Evolutionary conservation across 2,113 vertebrate genomes (phyloP).

Genomic region (Leucoraja erinaceus): DNA sequence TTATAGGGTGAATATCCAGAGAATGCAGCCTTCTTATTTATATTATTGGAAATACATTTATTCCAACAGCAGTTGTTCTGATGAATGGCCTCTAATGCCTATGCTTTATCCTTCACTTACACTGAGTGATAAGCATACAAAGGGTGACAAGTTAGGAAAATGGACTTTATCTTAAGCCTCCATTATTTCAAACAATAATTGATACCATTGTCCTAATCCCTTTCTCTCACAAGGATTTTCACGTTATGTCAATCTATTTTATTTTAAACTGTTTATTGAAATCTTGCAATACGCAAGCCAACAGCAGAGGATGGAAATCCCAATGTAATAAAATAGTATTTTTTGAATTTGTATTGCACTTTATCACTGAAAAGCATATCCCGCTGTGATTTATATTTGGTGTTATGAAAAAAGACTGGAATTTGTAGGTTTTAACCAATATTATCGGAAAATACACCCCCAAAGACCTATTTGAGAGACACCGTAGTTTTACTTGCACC

Average conservation of each 20-base stretch:
- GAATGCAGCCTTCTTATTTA: not conserved
- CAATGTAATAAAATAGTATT: conserved; percentile 14
- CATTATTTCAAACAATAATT: conserved; percentile 35
- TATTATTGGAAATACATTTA: not conserved
- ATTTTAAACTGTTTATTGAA: conserved; percentile 26
- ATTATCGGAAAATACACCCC: too few species aligned
- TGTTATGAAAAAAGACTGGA: too few species aligned
- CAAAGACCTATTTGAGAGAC: too few species aligned
- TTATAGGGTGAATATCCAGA: not conserved
- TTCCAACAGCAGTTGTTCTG: not conserved
- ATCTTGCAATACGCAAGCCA: conserved; percentile 17
- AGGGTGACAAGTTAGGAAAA: not conserved
- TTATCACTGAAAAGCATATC: not conserved
- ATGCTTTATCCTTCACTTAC: not conserved
- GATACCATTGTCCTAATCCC: conserved; percentile 23
- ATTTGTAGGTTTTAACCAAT: too few species aligned
- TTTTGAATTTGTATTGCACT: not conserved
- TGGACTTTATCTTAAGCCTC: conserved; percentile 28
- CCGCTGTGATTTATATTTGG: not conserved
- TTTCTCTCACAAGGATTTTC: conserved; percentile 28
- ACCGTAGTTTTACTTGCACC: too few species aligned
- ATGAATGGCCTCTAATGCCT: not conserved
- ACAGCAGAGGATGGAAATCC: not conserved
- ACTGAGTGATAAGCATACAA: not conserved
- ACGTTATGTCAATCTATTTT: not conserved